A percentile compares a stretch with the other conserved stretches of the same genome.
Evolutionary conservation across 2,113 vertebrate genomes (phyloP).

Genomic region (Dolichotis patagonum): DNA sequence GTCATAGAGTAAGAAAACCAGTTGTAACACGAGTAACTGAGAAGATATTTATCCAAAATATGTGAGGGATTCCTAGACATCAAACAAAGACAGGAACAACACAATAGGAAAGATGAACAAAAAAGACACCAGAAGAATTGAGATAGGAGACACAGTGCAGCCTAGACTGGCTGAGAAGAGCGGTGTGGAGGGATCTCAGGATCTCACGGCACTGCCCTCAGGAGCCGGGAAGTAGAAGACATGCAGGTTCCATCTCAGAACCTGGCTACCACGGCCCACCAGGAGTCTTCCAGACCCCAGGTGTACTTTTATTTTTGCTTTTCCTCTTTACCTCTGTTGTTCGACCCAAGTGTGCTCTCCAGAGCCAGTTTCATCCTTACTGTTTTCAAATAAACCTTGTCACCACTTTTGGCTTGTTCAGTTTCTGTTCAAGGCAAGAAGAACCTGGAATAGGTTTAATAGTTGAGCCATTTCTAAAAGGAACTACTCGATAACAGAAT

Average conservation of each 20-base stretch:
- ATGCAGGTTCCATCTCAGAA: not conserved
- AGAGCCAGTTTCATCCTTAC: not conserved
- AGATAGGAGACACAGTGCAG: not conserved
- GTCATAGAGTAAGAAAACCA: not conserved
- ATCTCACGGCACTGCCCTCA: not conserved
- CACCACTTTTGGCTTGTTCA: not conserved
- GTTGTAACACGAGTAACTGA: not conserved
- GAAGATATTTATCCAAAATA: slow-evolving; percentile 41
- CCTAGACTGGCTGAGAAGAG: not conserved
- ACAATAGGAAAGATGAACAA: not conserved
- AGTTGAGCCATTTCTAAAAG: not conserved
- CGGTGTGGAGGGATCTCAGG: not conserved
- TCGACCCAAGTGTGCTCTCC: not conserved
- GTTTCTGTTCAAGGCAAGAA: not conserved
- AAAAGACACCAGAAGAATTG: not conserved
- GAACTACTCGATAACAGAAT: not conserved
- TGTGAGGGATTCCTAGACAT: not conserved
- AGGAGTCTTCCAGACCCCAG: not conserved
- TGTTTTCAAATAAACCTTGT: not conserved
- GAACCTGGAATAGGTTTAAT: not conserved
- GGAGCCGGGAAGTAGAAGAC: not conserved
- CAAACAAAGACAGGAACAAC: not conserved
- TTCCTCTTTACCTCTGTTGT: not conserved
- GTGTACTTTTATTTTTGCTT: not conserved
- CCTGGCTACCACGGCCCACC: too few relatives aligned